Base-by-base conservation (phyloP, 2,797 vertebrate species). In the Takifugu ocellatus region DNA sequence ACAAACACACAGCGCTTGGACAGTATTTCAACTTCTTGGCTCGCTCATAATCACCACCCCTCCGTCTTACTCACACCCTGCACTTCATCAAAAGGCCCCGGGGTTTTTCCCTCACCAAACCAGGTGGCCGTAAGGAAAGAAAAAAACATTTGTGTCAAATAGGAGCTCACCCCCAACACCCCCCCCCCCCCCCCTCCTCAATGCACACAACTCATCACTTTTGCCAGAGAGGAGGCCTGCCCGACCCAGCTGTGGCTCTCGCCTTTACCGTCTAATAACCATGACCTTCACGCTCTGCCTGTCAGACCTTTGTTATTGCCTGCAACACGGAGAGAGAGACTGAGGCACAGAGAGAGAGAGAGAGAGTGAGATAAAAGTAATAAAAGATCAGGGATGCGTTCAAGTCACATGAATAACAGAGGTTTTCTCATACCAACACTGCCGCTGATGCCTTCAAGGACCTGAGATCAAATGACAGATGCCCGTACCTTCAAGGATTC, bases 211-310 rank as follows among this genome's bases (percentile, higher is more conserved):
- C 79, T 81, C 74, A 83, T 87, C 81, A 77, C 71, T 84, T 86
- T 79, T 79, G 74, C 72, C 75, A 77, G 66, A 81, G 74, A 65
- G 66, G 49, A 79, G 76, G 77, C 69, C 82, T 83, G 65, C 70
- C 78, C 72, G 56, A 77, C 75, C 86, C 86, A 91, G 88, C 89
- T 90, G 89, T 89, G 88, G 82, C 81, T 85, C 75, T 83, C 48
- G 76, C 68, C 78, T 84, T 86, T 74, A 81, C 78, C 82, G 74
- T 86, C 84, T 87, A 88, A 90, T 87, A 88, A 81, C 78, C 81
- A 75, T 89, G 85, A 89, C 89, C 85, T 86, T 91, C 86, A 88
- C 75, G 81, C 81, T 86, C 83, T 74, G 82, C 75, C 82, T 77
- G 81, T 85, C 86, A 79, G 77, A 83, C 78, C 87, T 86, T 88